Evolutionary conservation across 92 coral and sea anemone species (phyloP).

Genomic region (Parazoanthus darwini): DNA sequence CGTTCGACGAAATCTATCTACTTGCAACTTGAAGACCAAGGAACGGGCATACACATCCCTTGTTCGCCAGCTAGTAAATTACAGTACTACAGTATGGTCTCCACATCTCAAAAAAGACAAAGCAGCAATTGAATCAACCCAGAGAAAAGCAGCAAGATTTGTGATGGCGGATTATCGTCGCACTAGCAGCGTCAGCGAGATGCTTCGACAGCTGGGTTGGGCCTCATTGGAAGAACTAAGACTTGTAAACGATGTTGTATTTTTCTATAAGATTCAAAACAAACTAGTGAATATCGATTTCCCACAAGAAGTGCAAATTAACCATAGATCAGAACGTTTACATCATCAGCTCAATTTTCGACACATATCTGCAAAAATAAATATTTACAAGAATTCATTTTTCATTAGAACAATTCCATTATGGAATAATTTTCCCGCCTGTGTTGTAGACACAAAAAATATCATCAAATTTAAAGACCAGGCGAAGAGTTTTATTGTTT

Average conservation of each 20-base stretch:
- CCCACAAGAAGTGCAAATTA: neutral
- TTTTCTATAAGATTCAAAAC: neutral
- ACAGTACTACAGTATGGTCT: neutral
- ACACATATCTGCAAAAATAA: neutral
- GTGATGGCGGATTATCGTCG: neutral
- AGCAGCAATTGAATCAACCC: neutral
- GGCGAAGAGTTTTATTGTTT: too few relatives aligned
- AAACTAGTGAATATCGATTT: neutral
- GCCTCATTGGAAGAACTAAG: neutral
- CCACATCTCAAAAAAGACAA: neutral
- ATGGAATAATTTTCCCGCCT: too few relatives aligned
- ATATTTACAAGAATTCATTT: too few relatives aligned
- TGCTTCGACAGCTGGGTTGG: neutral
- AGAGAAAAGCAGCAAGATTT: constrained; percentile 8
- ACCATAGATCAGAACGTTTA: neutral
- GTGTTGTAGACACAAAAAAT: too few relatives aligned
- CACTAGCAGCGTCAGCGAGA: neutral
- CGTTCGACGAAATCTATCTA: too few relatives aligned
- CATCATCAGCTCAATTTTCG: neutral
- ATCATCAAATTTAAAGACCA: too few relatives aligned
- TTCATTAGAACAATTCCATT: too few relatives aligned
- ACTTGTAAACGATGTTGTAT: neutral
- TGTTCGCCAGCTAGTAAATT: neutral
- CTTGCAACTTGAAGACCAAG: too few relatives aligned
- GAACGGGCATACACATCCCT: neutral